These are phyloP conservation scores for Phengaris arion DNA, from an alignment of 2,888 invertebrate genomes.

Conservation along the genomic window DNA sequence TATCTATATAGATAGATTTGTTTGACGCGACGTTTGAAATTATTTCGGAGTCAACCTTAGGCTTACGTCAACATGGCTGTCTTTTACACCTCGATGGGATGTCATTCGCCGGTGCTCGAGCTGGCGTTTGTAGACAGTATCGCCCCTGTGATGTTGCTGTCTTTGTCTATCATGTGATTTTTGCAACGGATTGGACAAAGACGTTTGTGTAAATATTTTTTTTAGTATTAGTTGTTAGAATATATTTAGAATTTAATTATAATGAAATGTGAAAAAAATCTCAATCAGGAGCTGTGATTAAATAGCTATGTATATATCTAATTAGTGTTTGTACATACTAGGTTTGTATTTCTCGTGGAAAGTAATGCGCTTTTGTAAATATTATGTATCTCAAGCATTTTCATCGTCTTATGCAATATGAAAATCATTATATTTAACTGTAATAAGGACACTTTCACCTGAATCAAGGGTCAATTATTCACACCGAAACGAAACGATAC, in stretches of 20 bases:
- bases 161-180: not conserved
- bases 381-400: slow-evolving; percentile 22
- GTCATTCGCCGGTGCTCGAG: too few relatives aligned
- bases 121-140: too few relatives aligned
- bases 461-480: too few relatives aligned
- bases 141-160: not conserved
- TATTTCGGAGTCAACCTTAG: too few relatives aligned
- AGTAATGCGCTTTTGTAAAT: slow-evolving; percentile 55
- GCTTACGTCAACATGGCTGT: too few relatives aligned
- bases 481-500: too few relatives aligned
- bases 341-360: slow-evolving; percentile 43
- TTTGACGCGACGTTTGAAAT: too few relatives aligned
- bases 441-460: too few relatives aligned
- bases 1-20: too few relatives aligned
- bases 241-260: slow-evolving; percentile 19
- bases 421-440: too few relatives aligned
- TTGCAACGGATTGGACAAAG: not conserved
- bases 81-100: too few relatives aligned
- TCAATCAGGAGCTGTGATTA: slow-evolving; percentile 76
- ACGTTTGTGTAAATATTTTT: not conserved
- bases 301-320: slow-evolving; percentile 58
- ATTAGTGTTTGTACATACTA: slow-evolving; percentile 40
- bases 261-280: slow-evolving; percentile 40
- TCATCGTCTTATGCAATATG: too few relatives aligned
- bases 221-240: not conserved